Percentiles rank a stretch among this genome's conserved stretches.
Conservation (phyloP, 2,797 vertebrate species). For the Lepus townsendii region DNA sequence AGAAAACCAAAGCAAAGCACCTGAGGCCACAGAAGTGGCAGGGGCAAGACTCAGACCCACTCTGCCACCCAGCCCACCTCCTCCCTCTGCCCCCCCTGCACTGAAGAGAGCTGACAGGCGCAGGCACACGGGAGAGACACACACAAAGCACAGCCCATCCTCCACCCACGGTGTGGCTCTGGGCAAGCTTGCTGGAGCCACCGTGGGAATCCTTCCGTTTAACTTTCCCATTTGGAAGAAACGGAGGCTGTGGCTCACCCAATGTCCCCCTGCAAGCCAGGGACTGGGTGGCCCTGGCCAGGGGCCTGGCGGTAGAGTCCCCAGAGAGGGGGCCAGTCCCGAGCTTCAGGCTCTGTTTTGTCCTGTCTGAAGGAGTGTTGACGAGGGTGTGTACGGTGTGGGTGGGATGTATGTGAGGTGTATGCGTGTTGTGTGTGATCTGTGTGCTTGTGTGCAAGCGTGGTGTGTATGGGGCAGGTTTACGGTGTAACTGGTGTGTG, state of each 20-base stretch:
- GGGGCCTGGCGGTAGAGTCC: not conserved
- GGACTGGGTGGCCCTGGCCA: not conserved
- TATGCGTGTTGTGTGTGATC: not conserved
- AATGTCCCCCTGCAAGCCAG: not conserved
- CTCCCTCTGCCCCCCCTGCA: not conserved
- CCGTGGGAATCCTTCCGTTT: too few relatives aligned
- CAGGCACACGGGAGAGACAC: too few relatives aligned
- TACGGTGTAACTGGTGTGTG: not conserved
- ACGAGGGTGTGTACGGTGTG: not conserved
- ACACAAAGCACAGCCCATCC: not conserved
- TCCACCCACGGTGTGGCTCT: not conserved
- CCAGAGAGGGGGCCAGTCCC: not conserved
- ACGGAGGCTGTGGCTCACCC: not conserved
- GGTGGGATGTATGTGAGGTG: too few relatives aligned
- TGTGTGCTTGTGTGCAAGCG: too few relatives aligned
- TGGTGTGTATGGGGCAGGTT: not conserved
- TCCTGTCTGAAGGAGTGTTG: not conserved
- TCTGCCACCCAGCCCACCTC: accelerated
- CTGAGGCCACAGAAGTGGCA: too few relatives aligned
- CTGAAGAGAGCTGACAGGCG: not conserved
- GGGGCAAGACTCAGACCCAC: not conserved
- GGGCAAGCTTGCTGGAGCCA: not conserved
- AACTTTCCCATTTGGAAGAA: not conserved
- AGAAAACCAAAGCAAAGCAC: not conserved
- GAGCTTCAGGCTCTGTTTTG: not conserved